These are phyloP conservation scores for Stenodera caucasica DNA, from an alignment of 2,888 invertebrate species.

Conservation along the genomic window DNA sequence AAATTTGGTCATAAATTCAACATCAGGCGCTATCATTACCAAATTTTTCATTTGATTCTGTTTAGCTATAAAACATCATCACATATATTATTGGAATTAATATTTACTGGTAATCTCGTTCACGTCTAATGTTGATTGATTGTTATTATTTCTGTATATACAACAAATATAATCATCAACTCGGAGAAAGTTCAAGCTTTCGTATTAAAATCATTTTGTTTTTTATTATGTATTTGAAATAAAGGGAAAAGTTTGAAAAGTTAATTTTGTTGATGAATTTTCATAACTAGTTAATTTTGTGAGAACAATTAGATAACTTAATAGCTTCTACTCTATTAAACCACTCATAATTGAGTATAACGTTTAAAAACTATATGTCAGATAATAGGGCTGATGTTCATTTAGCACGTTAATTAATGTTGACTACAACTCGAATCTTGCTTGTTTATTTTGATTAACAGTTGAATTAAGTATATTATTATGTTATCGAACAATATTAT, in stretches of 20 bases:
- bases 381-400: conserved; percentile 17
- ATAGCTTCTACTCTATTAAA: conserved; percentile 1
- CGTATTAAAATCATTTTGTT: neutral
- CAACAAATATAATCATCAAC: neutral
- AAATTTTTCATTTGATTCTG: conserved; percentile 31
- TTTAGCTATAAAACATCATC: conserved; percentile 35
- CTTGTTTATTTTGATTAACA: conserved; percentile 25
- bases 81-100: conserved; percentile 34
- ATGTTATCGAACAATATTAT: conserved; percentile 10
- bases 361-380: conserved; percentile 12
- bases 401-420: conserved; percentile 21
- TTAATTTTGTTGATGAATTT: neutral
- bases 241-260: neutral
- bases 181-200: too few species aligned
- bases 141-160: conserved; percentile 13
- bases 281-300: conserved; percentile 1
- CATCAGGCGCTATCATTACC: conserved; percentile 26
- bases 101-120: conserved; percentile 31
- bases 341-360: conserved; percentile 12
- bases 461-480: conserved; percentile 16
- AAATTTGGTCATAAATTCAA: conserved; percentile 18
- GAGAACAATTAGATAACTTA: neutral
- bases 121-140: conserved; percentile 33
- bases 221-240: neutral
- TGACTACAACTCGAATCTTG: conserved; percentile 15